phyloP scores from a whole-genome alignment of 2,113 vertebrate species.

The Donacobius atricapilla region DNA sequence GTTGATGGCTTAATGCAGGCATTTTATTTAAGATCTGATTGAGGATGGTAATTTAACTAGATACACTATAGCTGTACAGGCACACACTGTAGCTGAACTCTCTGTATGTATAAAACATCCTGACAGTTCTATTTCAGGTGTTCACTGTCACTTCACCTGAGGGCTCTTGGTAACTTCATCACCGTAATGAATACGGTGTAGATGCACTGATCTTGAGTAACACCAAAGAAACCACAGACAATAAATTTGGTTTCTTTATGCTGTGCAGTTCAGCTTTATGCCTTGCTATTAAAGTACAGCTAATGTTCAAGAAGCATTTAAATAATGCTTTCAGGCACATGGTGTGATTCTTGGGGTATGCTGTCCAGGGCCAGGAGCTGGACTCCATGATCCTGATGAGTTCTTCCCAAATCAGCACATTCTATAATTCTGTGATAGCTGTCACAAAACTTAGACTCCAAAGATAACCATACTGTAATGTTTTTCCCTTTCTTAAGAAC shows the following conservation, averaged over 20 bases:
- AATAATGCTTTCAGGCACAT: background rate
- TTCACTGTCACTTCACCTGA: background rate
- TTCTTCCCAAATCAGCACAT: background rate
- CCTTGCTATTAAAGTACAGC: background rate
- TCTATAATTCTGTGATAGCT: background rate
- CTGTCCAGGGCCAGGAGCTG: background rate
- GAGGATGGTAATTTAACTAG: background rate
- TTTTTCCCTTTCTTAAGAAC: background rate
- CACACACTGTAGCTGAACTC: background rate
- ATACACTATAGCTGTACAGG: background rate
- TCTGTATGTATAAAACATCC: background rate
- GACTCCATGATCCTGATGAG: background rate
- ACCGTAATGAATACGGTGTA: rapidly evolving
- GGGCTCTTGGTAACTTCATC: background rate
- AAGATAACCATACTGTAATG: background rate
- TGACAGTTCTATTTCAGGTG: background rate
- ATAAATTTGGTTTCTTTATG: background rate
- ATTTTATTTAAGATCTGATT: background rate
- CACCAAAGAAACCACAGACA: background rate
- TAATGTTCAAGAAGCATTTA: background rate
- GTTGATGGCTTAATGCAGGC: background rate
- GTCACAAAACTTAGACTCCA: background rate
- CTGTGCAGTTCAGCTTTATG: background rate
- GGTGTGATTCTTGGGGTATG: background rate
- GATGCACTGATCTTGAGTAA: background rate